A percentile compares a stretch with the other conserved stretches of the same genome.
These are phyloP conservation scores for Myotis brandtii DNA, from an alignment of 2,113 vertebrate species.

Conservation along the genomic window DNA sequence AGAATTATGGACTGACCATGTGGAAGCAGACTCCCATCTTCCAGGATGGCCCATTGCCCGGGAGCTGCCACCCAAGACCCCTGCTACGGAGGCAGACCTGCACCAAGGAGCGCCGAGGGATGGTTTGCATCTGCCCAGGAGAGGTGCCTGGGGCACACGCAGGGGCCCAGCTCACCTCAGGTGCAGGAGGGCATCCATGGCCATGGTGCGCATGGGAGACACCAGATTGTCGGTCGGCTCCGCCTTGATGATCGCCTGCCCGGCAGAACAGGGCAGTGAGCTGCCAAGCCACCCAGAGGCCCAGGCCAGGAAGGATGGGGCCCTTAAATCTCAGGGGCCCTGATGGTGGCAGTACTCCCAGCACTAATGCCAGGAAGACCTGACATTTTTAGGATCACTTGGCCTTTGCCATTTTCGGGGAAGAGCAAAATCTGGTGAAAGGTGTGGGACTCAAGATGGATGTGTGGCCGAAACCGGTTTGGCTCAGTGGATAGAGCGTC, in stretches of 20 bases:
- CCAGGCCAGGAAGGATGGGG: rapidly evolving
- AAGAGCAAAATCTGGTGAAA: no score
- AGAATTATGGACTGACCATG: not conserved
- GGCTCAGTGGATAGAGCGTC: no score
- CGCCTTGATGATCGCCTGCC: conserved; percentile 63
- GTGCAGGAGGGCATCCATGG: conserved; percentile 42
- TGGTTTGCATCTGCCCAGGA: rapidly evolving
- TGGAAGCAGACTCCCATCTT: not conserved
- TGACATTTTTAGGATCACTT: not conserved
- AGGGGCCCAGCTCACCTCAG: conserved; percentile 68
- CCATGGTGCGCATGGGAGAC: conserved; percentile 63
- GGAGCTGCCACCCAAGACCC: not conserved
- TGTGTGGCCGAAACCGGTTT: no score
- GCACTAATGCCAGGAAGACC: not conserved
- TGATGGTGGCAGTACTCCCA: not conserved
- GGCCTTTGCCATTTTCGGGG: not conserved
- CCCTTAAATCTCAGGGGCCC: not conserved
- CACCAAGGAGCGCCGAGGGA: not conserved
- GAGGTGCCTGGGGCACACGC: rapidly evolving
- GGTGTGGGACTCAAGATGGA: rapidly evolving
- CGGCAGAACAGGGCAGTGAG: not conserved
- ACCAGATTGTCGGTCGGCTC: conserved; percentile 11
- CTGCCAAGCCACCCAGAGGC: not conserved
- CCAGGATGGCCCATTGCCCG: rapidly evolving
- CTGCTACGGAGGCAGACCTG: not conserved